These are phyloP conservation scores for Oryzias javanicus DNA, from an alignment of 2,113 vertebrate genomes.

Conservation along the genomic window DNA sequence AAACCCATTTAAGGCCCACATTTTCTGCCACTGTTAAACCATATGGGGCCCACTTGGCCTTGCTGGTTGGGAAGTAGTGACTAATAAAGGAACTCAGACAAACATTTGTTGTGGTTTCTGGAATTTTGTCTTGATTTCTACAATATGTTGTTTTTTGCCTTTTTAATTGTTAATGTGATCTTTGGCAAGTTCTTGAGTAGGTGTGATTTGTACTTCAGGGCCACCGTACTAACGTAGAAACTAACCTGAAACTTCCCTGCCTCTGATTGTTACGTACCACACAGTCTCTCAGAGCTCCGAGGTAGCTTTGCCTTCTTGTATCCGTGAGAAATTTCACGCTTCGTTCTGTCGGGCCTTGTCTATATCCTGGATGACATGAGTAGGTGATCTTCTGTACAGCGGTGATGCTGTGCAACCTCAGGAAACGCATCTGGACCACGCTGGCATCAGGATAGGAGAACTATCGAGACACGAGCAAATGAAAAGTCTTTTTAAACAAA, in stretches of 20 bases:
- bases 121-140: too few relatives aligned
- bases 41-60: too few relatives aligned
- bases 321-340: slow-evolving; percentile 83
- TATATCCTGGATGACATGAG: slow-evolving; percentile 75
- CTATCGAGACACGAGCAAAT: slow-evolving; percentile 58
- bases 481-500: neutral
- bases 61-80: too few relatives aligned
- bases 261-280: slow-evolving; percentile 69
- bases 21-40: too few relatives aligned
- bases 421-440: slow-evolving; percentile 86
- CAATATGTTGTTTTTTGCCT: too few relatives aligned
- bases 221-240: too few relatives aligned
- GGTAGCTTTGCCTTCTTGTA: slow-evolving; percentile 77
- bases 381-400: slow-evolving; percentile 81
- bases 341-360: slow-evolving; percentile 47
- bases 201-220: too few relatives aligned
- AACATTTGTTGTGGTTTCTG: too few relatives aligned
- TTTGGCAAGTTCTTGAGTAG: too few relatives aligned
- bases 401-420: slow-evolving; percentile 80
- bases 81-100: too few relatives aligned
- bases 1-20: too few relatives aligned
- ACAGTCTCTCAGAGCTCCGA: slow-evolving; percentile 78
- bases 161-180: too few relatives aligned
- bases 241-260: neutral
- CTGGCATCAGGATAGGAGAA: slow-evolving; percentile 79